A percentile compares a stretch with the other conserved stretches of the same genome.
phyloP scores from a whole-genome alignment of 2,888 invertebrate species.

The Cephus rjabovi region DNA sequence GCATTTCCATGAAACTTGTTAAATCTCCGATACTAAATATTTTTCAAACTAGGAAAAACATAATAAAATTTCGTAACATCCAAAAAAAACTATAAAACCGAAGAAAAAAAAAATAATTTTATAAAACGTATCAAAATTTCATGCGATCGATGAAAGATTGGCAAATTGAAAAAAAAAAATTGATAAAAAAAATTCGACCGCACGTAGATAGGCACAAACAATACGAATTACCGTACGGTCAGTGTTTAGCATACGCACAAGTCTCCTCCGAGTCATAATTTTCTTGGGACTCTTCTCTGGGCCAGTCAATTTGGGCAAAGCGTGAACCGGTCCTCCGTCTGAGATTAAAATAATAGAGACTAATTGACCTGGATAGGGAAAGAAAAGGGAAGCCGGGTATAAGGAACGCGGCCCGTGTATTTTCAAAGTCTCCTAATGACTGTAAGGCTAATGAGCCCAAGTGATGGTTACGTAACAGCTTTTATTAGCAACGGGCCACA shows the following conservation, averaged over 20 bases:
- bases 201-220: neutral
- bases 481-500: slow-evolving; percentile 29
- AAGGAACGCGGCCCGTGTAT: neutral
- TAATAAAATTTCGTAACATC: neutral
- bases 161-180: neutral
- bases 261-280: neutral
- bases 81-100: neutral
- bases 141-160: neutral
- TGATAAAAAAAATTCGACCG: neutral
- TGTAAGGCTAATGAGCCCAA: slow-evolving; percentile 6
- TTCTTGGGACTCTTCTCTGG: neutral
- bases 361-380: slow-evolving; percentile 5
- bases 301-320: neutral
- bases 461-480: slow-evolving; percentile 23
- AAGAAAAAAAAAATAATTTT: slow-evolving; percentile 6
- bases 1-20: slow-evolving; percentile 21
- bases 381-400: slow-evolving; percentile 4
- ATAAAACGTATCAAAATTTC: slow-evolving; percentile 25
- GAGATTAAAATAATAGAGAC: slow-evolving; percentile 8
- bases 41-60: neutral
- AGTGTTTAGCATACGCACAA: neutral
- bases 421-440: slow-evolving; percentile 4
- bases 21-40: slow-evolving; percentile 5
- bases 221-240: neutral
- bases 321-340: neutral